A percentile compares a stretch with the other conserved stretches of the same genome.
Evolutionary conservation across 2,113 vertebrate genomes (phyloP).

Genomic region (Neolamprologus modestus): DNA sequence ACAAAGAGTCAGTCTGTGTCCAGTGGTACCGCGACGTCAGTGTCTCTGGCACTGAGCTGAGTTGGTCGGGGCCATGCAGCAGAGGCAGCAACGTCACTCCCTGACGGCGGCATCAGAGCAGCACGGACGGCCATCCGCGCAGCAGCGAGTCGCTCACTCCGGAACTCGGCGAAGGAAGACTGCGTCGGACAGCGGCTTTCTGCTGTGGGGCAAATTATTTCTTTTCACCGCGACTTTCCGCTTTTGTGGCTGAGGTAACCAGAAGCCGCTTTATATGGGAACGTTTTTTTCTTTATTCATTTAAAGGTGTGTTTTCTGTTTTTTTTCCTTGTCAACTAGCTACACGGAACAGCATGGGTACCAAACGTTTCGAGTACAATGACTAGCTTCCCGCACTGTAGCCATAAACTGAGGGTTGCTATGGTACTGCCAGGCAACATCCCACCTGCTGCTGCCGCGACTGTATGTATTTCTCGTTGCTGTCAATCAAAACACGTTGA

Average conservation of each 20-base stretch:
- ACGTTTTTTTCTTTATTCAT: background rate
- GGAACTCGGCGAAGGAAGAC: slow-evolving; percentile 27
- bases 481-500: background rate
- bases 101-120: slow-evolving; percentile 34
- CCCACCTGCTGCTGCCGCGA: slow-evolving; percentile 51
- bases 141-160: slow-evolving; percentile 16
- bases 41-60: slow-evolving; percentile 9
- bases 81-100: slow-evolving; percentile 49
- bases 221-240: background rate
- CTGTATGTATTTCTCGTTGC: background rate
- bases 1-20: slow-evolving; percentile 23
- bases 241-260: slow-evolving; percentile 5
- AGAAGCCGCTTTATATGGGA: background rate
- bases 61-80: slow-evolving; percentile 7
- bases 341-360: background rate
- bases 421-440: slow-evolving; percentile 54
- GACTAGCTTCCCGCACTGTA: slow-evolving; percentile 9
- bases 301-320: background rate
- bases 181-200: background rate
- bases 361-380: background rate
- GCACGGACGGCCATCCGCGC: slow-evolving; percentile 7
- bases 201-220: background rate
- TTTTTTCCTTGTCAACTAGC: background rate
- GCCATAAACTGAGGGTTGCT: slow-evolving; percentile 59
- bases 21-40: slow-evolving; percentile 35